Conservation (phyloP, 92 coral and sea anemone genomes). For the Palythoa grandis region DNA sequence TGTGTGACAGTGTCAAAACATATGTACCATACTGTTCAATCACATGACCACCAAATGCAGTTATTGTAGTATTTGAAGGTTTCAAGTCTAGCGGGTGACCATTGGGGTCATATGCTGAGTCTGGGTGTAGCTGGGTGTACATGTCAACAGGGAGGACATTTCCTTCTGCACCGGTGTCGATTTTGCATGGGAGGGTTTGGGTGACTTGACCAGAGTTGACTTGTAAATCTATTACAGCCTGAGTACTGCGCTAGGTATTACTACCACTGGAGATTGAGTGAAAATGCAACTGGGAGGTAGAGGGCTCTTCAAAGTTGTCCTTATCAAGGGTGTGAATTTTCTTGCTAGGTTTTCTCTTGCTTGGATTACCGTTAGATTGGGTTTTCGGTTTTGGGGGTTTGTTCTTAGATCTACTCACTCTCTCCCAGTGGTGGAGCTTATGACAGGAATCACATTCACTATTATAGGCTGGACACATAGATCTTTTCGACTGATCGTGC, state of each 20-base stretch:
- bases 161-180: slow-evolving; percentile 84
- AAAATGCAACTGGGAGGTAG: slow-evolving; percentile 31
- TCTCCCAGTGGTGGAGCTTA: slow-evolving; percentile 26
- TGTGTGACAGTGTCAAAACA: slow-evolving; percentile 53
- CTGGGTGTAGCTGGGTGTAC: slow-evolving; percentile 58
- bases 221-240: slow-evolving; percentile 55
- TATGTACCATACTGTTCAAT: slow-evolving; percentile 66
- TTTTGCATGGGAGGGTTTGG: slow-evolving; percentile 66
- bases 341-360: slow-evolving; percentile 35
- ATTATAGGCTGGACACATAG: slow-evolving; percentile 5
- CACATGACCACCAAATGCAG: slow-evolving; percentile 68
- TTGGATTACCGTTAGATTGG: slow-evolving; percentile 32
- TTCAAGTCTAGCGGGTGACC: slow-evolving; percentile 62
- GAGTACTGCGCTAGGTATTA: slow-evolving; percentile 33
- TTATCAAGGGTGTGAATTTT: slow-evolving; percentile 31
- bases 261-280: slow-evolving; percentile 36
- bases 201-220: slow-evolving; percentile 56
- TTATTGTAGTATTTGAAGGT: slow-evolving; percentile 62
- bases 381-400: neutral
- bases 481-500: slow-evolving; percentile 1
- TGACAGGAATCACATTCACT: slow-evolving; percentile 7
- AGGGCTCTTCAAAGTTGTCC: neutral
- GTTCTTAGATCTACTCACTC: slow-evolving; percentile 1
- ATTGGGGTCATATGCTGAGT: slow-evolving; percentile 40
- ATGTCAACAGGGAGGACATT: slow-evolving; percentile 65